These are phyloP conservation scores for Ruditapes philippinarum DNA, from an alignment of 1,140 invertebrate species.

Conservation along the genomic window DNA sequence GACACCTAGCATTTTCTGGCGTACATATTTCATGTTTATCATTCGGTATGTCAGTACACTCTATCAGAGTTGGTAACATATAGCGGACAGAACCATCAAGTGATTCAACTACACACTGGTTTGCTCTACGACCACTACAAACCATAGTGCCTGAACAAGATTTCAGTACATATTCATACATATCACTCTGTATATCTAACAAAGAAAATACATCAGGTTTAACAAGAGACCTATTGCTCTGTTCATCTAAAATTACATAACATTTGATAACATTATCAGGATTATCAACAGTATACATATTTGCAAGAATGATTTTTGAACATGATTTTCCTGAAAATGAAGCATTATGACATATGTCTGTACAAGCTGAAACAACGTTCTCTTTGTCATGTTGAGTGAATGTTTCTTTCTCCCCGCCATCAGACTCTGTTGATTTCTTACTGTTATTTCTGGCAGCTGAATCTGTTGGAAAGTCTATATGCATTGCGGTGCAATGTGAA, in stretches of 20 bases:
- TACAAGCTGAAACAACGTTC: too few species aligned
- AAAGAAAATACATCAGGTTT: slow-evolving; percentile 15
- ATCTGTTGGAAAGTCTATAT: too few species aligned
- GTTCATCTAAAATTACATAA: slow-evolving; percentile 50
- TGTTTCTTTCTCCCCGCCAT: background rate
- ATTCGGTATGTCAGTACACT: slow-evolving; percentile 47
- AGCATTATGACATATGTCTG: background rate
- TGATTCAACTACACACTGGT: background rate
- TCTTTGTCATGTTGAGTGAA: too few species aligned
- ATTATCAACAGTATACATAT: background rate
- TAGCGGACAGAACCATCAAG: background rate
- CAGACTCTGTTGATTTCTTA: too few species aligned
- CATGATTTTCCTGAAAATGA: too few species aligned
- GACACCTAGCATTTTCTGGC: background rate
- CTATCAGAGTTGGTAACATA: background rate
- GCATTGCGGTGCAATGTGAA: slow-evolving; percentile 46
- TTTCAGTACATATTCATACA: too few species aligned
- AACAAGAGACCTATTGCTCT: slow-evolving; percentile 42
- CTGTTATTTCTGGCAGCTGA: too few species aligned
- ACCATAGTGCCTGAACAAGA: background rate
- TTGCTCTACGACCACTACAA: background rate
- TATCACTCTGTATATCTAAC: background rate
- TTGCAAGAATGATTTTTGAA: slow-evolving; percentile 53
- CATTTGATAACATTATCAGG: background rate
- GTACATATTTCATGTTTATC: slow-evolving; percentile 8